Evolutionary conservation across 2,888 invertebrate genomes (phyloP).

Genomic region (Drosophila affinis): DNA sequence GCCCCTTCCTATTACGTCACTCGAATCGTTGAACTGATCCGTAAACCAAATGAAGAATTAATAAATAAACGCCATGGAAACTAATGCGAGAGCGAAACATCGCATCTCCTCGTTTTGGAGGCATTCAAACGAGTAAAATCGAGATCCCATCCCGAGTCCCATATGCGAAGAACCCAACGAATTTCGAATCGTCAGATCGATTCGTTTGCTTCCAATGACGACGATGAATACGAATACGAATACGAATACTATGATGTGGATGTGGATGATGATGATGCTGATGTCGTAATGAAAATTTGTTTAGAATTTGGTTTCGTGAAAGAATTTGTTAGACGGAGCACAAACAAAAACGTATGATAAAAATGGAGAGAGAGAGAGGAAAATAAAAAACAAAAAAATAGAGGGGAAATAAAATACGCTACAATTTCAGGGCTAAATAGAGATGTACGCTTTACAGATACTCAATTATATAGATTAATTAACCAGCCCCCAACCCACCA

Average conservation of each 20-base stretch:
- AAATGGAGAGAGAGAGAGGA: neutral
- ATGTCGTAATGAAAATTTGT: constrained; percentile 73
- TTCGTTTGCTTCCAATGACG: constrained; percentile 31
- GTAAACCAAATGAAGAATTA: constrained; percentile 23
- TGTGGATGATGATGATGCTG: constrained; percentile 32
- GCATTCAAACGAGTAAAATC: constrained; percentile 52
- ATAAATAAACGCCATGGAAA: constrained; percentile 29
- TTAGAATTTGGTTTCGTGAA: constrained; percentile 62
- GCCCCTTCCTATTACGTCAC: constrained; percentile 63
- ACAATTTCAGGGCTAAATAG: constrained; percentile 69
- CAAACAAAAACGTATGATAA: neutral
- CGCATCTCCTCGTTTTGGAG: constrained; percentile 17
- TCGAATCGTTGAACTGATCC: constrained; percentile 33
- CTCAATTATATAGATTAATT: constrained; percentile 62
- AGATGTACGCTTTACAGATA: constrained; percentile 45
- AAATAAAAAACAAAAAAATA: constrained; percentile 29
- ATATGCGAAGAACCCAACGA: constrained; percentile 19
- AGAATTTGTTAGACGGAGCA: constrained; percentile 46
- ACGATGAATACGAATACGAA: constrained; percentile 4
- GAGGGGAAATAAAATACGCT: constrained; percentile 22
- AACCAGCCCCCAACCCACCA: neutral
- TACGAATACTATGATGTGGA: constrained; percentile 26
- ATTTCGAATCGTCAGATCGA: constrained; percentile 9
- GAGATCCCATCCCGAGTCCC: constrained; percentile 19
- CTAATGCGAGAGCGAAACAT: constrained; percentile 54